Evolutionary conservation across 2,888 invertebrate genomes (phyloP).

Genomic region (Proisotoma minuta): DNA sequence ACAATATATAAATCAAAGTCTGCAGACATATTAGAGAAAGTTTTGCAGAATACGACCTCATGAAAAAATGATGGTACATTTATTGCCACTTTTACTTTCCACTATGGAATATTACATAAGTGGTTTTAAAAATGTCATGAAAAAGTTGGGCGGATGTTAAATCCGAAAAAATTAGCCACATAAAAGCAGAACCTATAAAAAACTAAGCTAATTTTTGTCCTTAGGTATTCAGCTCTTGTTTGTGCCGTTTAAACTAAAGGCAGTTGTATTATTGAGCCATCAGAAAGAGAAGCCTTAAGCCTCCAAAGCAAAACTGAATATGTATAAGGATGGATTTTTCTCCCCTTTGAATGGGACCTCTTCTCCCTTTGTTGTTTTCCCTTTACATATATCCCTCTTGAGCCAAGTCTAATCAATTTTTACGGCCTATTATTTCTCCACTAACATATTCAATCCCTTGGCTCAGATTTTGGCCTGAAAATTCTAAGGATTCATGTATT

Average conservation of each 20-base stretch:
- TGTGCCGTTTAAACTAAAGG: too few relatives aligned
- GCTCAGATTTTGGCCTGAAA: too few relatives aligned
- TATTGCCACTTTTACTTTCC: too few relatives aligned
- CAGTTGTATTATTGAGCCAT: slow-evolving; percentile 28
- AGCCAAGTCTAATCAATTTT: slow-evolving; percentile 27
- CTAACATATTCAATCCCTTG: slow-evolving; percentile 15
- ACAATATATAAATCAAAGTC: not conserved
- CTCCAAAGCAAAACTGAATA: slow-evolving; percentile 22
- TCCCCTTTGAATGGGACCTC: not conserved
- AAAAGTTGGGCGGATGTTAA: too few relatives aligned
- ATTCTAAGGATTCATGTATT: too few relatives aligned
- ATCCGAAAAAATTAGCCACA: too few relatives aligned
- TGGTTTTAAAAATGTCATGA: too few relatives aligned
- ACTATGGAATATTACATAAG: too few relatives aligned
- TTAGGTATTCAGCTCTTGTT: too few relatives aligned
- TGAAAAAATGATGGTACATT: too few relatives aligned
- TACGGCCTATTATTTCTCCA: slow-evolving; percentile 24
- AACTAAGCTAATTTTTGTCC: too few relatives aligned
- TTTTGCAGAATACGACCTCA: not conserved
- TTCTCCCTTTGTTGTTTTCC: slow-evolving; percentile 20
- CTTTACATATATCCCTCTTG: not conserved
- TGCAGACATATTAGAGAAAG: not conserved
- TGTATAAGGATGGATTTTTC: slow-evolving; percentile 27
- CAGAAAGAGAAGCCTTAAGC: slow-evolving; percentile 20
- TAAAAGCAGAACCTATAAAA: too few relatives aligned